Evolutionary conservation across 2,888 invertebrate species (phyloP).

Genomic region (Abrostola tripartita): DNA sequence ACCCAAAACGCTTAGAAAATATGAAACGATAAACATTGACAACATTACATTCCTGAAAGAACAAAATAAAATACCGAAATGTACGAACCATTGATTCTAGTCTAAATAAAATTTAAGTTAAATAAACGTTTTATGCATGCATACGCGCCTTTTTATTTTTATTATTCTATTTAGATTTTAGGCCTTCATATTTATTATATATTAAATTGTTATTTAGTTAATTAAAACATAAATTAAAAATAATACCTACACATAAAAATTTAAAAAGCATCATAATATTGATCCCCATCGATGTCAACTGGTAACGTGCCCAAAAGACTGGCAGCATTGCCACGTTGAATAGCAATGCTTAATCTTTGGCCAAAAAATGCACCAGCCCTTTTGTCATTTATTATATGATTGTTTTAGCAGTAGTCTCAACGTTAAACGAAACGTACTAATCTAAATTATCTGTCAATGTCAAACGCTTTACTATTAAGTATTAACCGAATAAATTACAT

Average conservation of each 20-base stretch:
- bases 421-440: constrained; percentile 37
- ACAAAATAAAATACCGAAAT: background rate
- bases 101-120: constrained; percentile 14
- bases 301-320: too few relatives aligned
- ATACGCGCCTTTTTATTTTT: constrained; percentile 29
- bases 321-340: too few relatives aligned
- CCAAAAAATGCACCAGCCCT: too few relatives aligned
- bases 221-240: too few relatives aligned
- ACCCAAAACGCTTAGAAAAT: constrained; percentile 66
- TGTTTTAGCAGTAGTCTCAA: rapidly evolving
- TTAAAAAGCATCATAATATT: too few relatives aligned
- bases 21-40: constrained; percentile 61
- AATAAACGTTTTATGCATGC: constrained; percentile 43
- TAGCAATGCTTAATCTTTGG: too few relatives aligned
- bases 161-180: too few relatives aligned
- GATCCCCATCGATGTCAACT: too few relatives aligned
- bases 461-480: constrained; percentile 21
- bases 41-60: background rate
- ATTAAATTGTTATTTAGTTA: too few relatives aligned
- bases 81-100: constrained; percentile 31
- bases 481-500: constrained; percentile 13
- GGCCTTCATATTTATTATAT: too few relatives aligned
- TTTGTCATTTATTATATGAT: background rate
- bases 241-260: too few relatives aligned
- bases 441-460: constrained; percentile 41